A percentile compares a stretch with the other conserved stretches of the same genome.
Conservation (phyloP, 2,888 invertebrate genomes). For the Dryocosmus kuriphilus region DNA sequence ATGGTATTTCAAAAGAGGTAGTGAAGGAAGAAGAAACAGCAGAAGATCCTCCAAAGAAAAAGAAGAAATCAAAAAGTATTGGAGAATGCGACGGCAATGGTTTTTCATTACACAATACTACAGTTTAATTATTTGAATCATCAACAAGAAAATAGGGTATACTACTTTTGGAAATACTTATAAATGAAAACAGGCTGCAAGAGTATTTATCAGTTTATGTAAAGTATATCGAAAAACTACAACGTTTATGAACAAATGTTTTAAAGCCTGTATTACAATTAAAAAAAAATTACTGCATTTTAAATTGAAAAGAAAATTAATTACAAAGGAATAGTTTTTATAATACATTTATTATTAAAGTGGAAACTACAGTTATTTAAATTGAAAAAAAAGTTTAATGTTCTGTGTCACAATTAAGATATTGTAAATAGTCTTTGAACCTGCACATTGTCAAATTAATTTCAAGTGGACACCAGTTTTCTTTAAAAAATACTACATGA, state of each 20-base stretch:
- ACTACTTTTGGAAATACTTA: not conserved
- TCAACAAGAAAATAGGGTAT: not conserved
- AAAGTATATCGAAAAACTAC: not conserved
- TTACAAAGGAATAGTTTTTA: too few relatives aligned
- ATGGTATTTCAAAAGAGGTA: slow-evolving; percentile 55
- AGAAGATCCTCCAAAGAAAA: slow-evolving; percentile 72
- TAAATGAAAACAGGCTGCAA: not conserved
- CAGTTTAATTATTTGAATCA: slow-evolving; percentile 9
- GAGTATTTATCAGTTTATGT: not conserved
- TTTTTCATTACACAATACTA: not conserved
- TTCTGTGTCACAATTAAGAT: not conserved
- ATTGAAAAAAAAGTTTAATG: not conserved
- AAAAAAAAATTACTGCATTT: too few relatives aligned
- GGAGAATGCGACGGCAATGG: slow-evolving; percentile 41
- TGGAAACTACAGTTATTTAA: not conserved
- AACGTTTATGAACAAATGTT: too few relatives aligned
- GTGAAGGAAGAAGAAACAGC: slow-evolving; percentile 59
- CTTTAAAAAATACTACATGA: not conserved
- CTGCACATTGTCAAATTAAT: not conserved
- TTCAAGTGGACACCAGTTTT: not conserved
- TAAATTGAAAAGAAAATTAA: not conserved
- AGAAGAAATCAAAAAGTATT: slow-evolving; percentile 73
- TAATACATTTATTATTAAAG: too few relatives aligned
- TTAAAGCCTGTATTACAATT: not conserved
- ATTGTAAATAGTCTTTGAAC: not conserved